Percentiles rank a stretch among this genome's conserved stretches.
Evolutionary conservation across 2,797 vertebrate genomes (phyloP).

Genomic region (Pelodytes ibericus): DNA sequence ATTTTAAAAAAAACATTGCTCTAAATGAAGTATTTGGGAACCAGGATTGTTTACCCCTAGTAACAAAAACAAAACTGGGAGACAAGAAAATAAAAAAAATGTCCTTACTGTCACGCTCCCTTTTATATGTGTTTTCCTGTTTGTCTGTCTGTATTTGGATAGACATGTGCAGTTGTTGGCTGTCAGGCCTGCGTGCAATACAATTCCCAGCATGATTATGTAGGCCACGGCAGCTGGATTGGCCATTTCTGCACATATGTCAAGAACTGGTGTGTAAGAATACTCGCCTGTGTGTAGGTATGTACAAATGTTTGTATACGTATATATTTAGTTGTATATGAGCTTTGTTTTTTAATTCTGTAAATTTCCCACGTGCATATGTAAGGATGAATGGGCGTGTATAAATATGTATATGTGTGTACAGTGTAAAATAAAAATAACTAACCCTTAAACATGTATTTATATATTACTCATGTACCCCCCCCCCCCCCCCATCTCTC

Average conservation of each 20-base stretch:
- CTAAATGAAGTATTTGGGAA: too few species aligned
- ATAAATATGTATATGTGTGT: conserved; percentile 27
- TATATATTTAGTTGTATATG: conserved; percentile 18
- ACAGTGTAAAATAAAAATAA: conserved; percentile 45
- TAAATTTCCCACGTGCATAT: conserved; percentile 4
- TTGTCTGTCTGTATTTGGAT: conserved; percentile 2
- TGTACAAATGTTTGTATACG: conserved; percentile 30
- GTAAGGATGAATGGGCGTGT: conserved; percentile 9
- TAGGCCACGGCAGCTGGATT: too few species aligned
- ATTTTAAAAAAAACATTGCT: too few species aligned
- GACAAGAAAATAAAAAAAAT: too few species aligned
- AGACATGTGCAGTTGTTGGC: background rate
- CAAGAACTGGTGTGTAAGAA: too few species aligned
- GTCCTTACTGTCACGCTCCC: too few species aligned
- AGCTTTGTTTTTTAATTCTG: conserved; percentile 1
- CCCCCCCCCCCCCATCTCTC: background rate
- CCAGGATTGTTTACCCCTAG: too few species aligned
- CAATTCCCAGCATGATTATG: too few species aligned
- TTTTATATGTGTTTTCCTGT: conserved; percentile 1
- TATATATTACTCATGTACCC: conserved; percentile 14
- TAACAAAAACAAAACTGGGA: too few species aligned
- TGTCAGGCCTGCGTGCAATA: too few species aligned
- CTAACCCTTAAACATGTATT: conserved; percentile 25
- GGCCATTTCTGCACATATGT: too few species aligned
- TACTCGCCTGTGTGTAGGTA: background rate